These are phyloP conservation scores for Eulacestoma nigropectus DNA, from an alignment of 2,113 vertebrate genomes.

Conservation along the genomic window DNA sequence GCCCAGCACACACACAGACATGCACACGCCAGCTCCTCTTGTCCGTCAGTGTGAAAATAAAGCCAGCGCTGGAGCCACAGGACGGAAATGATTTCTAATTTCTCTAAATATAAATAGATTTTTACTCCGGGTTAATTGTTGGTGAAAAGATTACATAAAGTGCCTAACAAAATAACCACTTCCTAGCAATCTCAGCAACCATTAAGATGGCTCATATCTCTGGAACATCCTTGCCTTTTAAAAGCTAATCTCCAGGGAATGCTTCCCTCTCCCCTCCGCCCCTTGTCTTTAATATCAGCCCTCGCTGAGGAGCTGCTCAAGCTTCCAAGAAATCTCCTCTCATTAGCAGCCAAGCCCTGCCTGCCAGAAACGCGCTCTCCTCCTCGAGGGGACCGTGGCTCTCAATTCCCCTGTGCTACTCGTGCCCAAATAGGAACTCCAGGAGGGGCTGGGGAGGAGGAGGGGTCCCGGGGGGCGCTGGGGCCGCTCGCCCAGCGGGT, in stretches of 20 bases:
- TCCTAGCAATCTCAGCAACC: slow-evolving; percentile 45
- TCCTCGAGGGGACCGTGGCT: neutral
- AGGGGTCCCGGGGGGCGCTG: neutral
- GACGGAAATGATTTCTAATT: slow-evolving; percentile 59
- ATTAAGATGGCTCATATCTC: neutral
- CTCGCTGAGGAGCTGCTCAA: neutral
- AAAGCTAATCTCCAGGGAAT: slow-evolving; percentile 30
- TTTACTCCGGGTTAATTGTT: slow-evolving; percentile 51
- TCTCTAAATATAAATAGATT: slow-evolving; percentile 53
- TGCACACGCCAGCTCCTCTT: neutral
- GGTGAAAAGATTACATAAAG: slow-evolving; percentile 40
- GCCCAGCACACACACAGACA: neutral
- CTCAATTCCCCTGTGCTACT: neutral
- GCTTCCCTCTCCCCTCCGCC: neutral
- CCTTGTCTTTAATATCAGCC: neutral
- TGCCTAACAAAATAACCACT: slow-evolving; percentile 59
- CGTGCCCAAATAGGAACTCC: neutral
- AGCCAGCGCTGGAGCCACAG: neutral
- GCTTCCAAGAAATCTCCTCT: slow-evolving; percentile 25
- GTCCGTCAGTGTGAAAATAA: slow-evolving; percentile 41
- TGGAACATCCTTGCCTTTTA: slow-evolving; percentile 30
- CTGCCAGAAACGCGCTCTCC: neutral
- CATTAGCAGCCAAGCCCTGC: slow-evolving; percentile 32
- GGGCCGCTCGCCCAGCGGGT: neutral
- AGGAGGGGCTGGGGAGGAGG: neutral